phyloP scores from a whole-genome alignment of 2,797 vertebrate species.

The Balearica regulorum region DNA sequence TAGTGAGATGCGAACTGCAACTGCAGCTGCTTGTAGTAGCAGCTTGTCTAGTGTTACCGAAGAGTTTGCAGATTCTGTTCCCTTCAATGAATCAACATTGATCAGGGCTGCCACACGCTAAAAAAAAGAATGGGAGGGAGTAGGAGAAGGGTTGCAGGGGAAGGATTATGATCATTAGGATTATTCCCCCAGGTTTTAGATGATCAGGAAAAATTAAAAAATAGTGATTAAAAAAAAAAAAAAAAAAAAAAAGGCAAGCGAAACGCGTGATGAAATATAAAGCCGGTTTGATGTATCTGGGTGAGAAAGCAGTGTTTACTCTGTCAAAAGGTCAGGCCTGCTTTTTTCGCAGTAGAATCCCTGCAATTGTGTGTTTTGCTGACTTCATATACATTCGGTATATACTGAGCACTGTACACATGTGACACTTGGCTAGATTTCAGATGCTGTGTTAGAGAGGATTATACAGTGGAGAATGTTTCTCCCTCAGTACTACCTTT shows the following conservation, averaged over 20 bases:
- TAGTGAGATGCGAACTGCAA: slow-evolving; percentile 73
- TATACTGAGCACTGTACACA: neutral
- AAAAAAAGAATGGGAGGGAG: slow-evolving; percentile 29
- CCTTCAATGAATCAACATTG: slow-evolving; percentile 66
- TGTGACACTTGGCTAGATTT: slow-evolving; percentile 55
- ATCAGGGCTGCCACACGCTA: slow-evolving; percentile 49
- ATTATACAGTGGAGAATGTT: neutral
- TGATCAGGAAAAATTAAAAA: slow-evolving; percentile 24
- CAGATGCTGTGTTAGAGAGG: neutral
- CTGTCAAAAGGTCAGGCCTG: slow-evolving; percentile 26
- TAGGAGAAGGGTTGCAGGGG: neutral
- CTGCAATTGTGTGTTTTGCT: slow-evolving; percentile 31
- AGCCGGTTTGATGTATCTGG: neutral
- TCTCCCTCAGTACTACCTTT: neutral
- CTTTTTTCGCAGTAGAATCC: slow-evolving; percentile 28
- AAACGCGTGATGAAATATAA: neutral
- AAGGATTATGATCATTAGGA: slow-evolving; percentile 32
- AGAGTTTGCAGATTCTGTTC: slow-evolving; percentile 66
- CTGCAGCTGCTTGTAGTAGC: slow-evolving; percentile 79
- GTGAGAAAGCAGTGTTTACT: slow-evolving; percentile 21
- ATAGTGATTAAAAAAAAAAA: neutral
- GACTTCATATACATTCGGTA: slow-evolving; percentile 20
- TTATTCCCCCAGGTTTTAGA: slow-evolving; percentile 51
- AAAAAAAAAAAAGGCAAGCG: neutral
- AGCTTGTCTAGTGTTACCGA: slow-evolving; percentile 66